Conservation (phyloP, 2,888 invertebrate species). For the Aquatica leii region DNA sequence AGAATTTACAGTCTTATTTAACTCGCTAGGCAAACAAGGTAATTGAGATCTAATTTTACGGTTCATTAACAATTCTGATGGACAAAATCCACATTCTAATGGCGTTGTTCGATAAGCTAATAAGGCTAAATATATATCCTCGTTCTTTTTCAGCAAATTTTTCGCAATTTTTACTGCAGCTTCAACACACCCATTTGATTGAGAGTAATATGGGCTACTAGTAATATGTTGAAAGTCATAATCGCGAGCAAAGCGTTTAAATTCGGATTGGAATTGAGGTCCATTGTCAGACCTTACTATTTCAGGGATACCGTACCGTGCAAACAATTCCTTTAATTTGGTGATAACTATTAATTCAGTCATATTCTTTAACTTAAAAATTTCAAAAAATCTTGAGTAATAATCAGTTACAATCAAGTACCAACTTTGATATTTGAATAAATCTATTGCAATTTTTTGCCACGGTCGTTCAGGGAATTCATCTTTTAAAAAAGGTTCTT, state of each 20-base stretch:
- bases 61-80: conserved; percentile 15
- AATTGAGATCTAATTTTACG: not conserved
- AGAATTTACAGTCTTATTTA: not conserved
- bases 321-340: conserved; percentile 26
- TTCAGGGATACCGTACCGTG: conserved; percentile 37
- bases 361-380: conserved; percentile 10
- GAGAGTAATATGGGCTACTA: conserved; percentile 37
- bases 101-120: conserved; percentile 25
- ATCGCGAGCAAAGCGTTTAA: conserved; percentile 3
- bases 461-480: conserved; percentile 33
- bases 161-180: conserved; percentile 29
- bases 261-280: conserved; percentile 6
- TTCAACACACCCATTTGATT: conserved; percentile 29
- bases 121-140: conserved; percentile 20
- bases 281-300: conserved; percentile 30
- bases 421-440: conserved; percentile 21
- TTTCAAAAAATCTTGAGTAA: conserved; percentile 26
- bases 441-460: conserved; percentile 39
- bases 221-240: conserved; percentile 29
- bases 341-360: conserved; percentile 15
- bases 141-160: conserved; percentile 29
- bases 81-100: conserved; percentile 27
- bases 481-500: conserved; percentile 25
- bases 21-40: conserved; percentile 5
- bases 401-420: conserved; percentile 26